phyloP scores from a whole-genome alignment of 2,888 invertebrate genomes.

The Perizoma flavofasciatum region DNA sequence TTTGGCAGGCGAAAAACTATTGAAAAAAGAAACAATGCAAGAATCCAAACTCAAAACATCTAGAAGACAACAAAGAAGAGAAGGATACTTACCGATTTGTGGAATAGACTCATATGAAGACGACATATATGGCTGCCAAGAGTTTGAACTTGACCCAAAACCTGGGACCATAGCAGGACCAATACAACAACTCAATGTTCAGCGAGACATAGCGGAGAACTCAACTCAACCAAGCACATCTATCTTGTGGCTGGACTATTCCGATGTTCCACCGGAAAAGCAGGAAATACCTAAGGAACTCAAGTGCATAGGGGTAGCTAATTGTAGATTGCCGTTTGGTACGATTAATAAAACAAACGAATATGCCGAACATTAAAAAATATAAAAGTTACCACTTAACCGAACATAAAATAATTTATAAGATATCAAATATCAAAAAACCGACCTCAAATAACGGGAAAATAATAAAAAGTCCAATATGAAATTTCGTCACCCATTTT shows the following conservation, averaged over 20 bases:
- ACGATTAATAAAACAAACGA: background rate
- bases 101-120: slow-evolving; percentile 47
- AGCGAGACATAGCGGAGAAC: background rate
- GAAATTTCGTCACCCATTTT: no score
- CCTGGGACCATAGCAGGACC: no score
- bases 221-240: slow-evolving; percentile 1
- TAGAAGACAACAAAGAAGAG: background rate
- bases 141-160: no score
- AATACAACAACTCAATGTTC: background rate
- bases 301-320: slow-evolving; percentile 2
- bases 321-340: slow-evolving; percentile 23
- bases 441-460: no score
- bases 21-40: background rate
- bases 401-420: no score
- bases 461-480: no score
- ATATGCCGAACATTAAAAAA: no score
- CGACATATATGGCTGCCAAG: slow-evolving; percentile 40
- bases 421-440: no score
- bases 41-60: background rate
- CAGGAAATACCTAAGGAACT: slow-evolving; percentile 9
- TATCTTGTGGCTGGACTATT: slow-evolving; percentile 9
- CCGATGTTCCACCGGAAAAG: background rate
- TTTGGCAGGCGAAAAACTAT: background rate
- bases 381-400: no score
- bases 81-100: slow-evolving; percentile 18